Conservation (phyloP, 1,140 invertebrate species). For the Hylyphantes graminicola region DNA sequence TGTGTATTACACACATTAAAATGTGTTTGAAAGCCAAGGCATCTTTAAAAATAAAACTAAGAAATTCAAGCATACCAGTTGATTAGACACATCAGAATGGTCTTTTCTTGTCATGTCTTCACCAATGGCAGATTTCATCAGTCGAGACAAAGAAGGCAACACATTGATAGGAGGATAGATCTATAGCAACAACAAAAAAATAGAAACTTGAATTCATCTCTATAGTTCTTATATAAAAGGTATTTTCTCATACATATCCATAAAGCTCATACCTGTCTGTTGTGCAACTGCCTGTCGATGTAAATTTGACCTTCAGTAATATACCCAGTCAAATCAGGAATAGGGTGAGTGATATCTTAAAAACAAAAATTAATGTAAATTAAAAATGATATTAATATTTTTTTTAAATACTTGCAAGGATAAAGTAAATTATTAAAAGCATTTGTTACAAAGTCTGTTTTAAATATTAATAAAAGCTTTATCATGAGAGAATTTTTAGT, state of each 20-base stretch:
- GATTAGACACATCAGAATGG: conserved; percentile 98
- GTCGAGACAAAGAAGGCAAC: conserved; percentile 94
- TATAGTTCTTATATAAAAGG: not conserved
- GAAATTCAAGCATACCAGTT: conserved; percentile 77
- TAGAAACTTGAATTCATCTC: not conserved
- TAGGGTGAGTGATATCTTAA: conserved; percentile 97
- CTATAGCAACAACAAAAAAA: conserved; percentile 65
- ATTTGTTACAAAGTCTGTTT: too few relatives aligned
- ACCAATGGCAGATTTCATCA: conserved; percentile 99
- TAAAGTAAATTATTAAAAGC: too few relatives aligned
- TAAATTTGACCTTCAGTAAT: conserved; percentile 99
- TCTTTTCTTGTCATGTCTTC: conserved; percentile 98
- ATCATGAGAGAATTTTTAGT: too few relatives aligned
- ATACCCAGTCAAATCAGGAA: conserved; percentile 98
- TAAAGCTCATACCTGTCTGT: conserved; percentile 78
- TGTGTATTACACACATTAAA: not conserved
- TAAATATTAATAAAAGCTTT: too few relatives aligned
- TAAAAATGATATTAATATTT: not conserved
- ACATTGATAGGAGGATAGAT: conserved; percentile 99
- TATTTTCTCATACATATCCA: not conserved
- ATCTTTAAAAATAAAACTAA: not conserved
- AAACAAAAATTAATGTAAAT: not conserved
- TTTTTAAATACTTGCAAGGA: not conserved
- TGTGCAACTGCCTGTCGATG: conserved; percentile 96
- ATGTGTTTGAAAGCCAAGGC: not conserved